A percentile compares a stretch with the other conserved stretches of the same genome.
These are phyloP conservation scores for Dufourea novaeangliae DNA, from an alignment of 1,140 invertebrate species.

Conservation along the genomic window DNA sequence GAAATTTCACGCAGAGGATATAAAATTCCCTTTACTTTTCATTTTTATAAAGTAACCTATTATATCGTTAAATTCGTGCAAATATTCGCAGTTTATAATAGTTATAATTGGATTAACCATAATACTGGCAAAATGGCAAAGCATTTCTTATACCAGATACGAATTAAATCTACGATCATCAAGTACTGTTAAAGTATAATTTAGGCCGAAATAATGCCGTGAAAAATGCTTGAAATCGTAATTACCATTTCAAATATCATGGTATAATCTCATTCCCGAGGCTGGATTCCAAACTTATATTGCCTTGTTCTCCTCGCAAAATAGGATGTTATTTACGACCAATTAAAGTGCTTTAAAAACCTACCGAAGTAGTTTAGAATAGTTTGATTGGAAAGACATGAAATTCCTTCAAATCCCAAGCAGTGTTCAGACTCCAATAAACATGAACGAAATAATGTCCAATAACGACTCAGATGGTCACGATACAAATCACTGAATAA, in stretches of 20 bases:
- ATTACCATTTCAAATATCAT: background rate
- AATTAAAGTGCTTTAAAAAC: background rate
- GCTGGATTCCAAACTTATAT: background rate
- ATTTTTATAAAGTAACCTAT: no score
- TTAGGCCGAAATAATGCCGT: background rate
- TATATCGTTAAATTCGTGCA: background rate
- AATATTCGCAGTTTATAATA: background rate
- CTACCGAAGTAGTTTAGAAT: background rate
- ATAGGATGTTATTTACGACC: background rate
- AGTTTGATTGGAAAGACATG: background rate
- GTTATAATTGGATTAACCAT: background rate
- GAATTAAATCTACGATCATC: background rate
- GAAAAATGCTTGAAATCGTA: conserved; percentile 5
- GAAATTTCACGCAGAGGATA: background rate
- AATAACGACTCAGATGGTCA: background rate
- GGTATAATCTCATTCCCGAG: background rate
- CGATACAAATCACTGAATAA: background rate
- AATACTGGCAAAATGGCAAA: background rate
- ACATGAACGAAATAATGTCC: background rate
- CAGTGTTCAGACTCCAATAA: background rate
- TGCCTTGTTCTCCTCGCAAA: background rate
- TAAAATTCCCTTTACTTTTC: no score
- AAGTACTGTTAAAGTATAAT: background rate
- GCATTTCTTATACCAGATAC: background rate
- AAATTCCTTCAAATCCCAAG: background rate